Base-by-base conservation (phyloP, 2,797 vertebrate species). In the Thalassophryne amazonica region DNA sequence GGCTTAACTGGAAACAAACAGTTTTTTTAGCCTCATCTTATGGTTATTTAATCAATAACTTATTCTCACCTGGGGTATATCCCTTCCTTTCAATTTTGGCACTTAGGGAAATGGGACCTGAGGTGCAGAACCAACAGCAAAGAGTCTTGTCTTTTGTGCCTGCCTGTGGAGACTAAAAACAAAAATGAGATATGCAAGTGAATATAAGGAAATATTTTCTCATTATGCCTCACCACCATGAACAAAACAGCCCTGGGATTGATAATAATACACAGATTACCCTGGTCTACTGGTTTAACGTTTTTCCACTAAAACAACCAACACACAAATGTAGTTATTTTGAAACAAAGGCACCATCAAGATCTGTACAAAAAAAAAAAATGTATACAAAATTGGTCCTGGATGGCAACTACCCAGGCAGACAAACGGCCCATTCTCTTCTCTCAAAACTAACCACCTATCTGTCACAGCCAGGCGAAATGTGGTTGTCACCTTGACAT, bases 71-170 rank as follows among this genome's bases (percentile, higher is more conserved):
- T 93, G 96, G 96, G 69, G 97, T 98, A 81, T 98, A 99, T 91
- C 97, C 97, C 90, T 98, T 99, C 89, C 96, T 94, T 89, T 97
- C 97, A 42, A 99, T 99, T 96, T 98, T 99, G 96, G 97, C 96
- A 98, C 97, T 99, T 98, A 99, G 89, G 92, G 96, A 99, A 91
- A 99, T 98, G 83, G 97, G 97, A 93, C 97, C 97, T 95, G 97
- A 99, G 95, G 96, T 98, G 92, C 97, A 99, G 91, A 99, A 93
- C 97, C 97, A 99, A 90, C 97, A 99, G 92, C 96, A 99, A 64
- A 99, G 91, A 4, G 97, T 99, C 90, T 99, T 99, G 89, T 99
- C 97, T 94, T 98, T 98, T 60, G 96, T 98, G 90, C 96, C 96
- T 76, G 96, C 96, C 92, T 98, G 96, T 86, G 97, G 96, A 90